Conservation (phyloP, 2,113 vertebrate genomes). For the Campylorhamphus procurvoides region DNA sequence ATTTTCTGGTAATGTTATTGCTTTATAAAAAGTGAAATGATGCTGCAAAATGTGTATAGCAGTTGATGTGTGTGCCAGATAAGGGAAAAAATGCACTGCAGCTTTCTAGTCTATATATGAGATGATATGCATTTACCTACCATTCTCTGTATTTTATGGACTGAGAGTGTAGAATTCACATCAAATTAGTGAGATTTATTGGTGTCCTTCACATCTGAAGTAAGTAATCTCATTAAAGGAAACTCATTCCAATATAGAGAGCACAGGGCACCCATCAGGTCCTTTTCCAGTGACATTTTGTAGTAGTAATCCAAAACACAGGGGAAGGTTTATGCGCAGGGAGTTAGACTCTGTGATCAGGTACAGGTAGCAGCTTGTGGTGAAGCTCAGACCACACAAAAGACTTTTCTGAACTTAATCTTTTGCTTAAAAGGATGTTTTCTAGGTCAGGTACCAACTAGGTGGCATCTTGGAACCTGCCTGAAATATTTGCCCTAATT, state of each 20-base stretch:
- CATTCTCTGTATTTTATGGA: neutral
- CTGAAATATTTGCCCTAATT: neutral
- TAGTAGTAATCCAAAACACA: neutral
- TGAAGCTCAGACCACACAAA: neutral
- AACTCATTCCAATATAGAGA: neutral
- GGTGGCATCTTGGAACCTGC: neutral
- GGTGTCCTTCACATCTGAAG: slow-evolving; percentile 12
- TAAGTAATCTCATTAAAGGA: neutral
- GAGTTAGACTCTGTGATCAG: neutral
- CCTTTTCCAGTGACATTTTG: neutral
- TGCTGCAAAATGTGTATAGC: neutral
- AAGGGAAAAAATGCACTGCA: neutral
- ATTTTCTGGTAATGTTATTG: neutral
- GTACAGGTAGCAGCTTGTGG: neutral
- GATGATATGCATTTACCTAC: neutral
- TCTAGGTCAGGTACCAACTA: neutral
- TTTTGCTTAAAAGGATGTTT: neutral
- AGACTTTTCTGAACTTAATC: neutral
- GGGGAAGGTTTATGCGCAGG: neutral
- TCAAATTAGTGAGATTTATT: neutral
- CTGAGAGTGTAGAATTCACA: neutral
- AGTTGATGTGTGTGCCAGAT: neutral
- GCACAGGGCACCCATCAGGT: neutral
- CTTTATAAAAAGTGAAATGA: neutral
- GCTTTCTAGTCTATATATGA: neutral